Conservation (phyloP, 2,797 vertebrate genomes). For the Danionella dracula region DNA sequence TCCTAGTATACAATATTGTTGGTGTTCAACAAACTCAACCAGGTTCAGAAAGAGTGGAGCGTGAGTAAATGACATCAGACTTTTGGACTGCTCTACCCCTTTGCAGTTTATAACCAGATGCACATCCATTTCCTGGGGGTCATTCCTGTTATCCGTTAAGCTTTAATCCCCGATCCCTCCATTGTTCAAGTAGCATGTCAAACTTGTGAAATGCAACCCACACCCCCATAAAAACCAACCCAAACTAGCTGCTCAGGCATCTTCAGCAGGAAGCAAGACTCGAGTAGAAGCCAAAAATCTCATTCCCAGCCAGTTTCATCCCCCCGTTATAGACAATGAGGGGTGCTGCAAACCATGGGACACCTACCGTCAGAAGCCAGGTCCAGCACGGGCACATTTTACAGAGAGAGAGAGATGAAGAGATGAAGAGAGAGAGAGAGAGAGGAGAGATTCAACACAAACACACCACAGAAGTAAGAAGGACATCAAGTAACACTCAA, state of each 20-base stretch:
- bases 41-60: too few relatives aligned
- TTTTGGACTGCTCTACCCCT: too few relatives aligned
- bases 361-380: slow-evolving; percentile 78
- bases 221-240: slow-evolving; percentile 47
- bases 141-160: not conserved
- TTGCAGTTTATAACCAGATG: slow-evolving; percentile 55
- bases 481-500: slow-evolving; percentile 57
- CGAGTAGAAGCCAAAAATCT: slow-evolving; percentile 67
- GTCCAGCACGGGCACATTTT: slow-evolving; percentile 76
- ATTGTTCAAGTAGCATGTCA: slow-evolving; percentile 63
- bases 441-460: slow-evolving; percentile 73
- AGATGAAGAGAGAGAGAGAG: slow-evolving; percentile 69
- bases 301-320: slow-evolving; percentile 65
- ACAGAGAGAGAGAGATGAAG: slow-evolving; percentile 70
- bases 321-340: slow-evolving; percentile 62
- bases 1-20: too few relatives aligned
- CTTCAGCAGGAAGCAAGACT: slow-evolving; percentile 72
- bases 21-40: too few relatives aligned
- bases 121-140: slow-evolving; percentile 48
- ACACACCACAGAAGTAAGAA: slow-evolving; percentile 66
- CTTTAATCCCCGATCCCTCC: not conserved
- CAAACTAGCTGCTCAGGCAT: slow-evolving; percentile 67
- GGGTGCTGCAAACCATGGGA: slow-evolving; percentile 64
- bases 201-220: slow-evolving; percentile 70
- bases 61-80: too few relatives aligned